phyloP scores from a whole-genome alignment of 2,888 invertebrate species.

The Piscicola geometra region DNA sequence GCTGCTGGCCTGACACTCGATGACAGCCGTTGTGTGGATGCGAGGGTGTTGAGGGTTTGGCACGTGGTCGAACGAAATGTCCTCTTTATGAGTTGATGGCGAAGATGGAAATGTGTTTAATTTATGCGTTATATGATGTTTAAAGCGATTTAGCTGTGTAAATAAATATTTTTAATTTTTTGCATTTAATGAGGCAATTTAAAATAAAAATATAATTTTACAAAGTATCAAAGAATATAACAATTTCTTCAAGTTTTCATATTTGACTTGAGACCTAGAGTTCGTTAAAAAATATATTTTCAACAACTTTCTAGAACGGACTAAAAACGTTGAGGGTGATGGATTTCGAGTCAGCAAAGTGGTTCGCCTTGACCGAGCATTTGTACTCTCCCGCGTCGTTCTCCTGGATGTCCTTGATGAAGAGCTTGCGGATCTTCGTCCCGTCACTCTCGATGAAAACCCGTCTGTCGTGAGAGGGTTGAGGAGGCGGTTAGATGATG shows the following conservation, averaged over 20 bases:
- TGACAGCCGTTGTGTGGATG: conserved; percentile 42
- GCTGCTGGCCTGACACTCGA: conserved; percentile 41
- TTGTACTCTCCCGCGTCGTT: conserved; percentile 25
- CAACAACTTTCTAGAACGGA: no score
- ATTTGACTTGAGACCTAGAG: no score
- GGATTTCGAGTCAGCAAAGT: conserved; percentile 15
- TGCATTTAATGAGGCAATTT: no score
- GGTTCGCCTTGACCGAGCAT: conserved; percentile 15
- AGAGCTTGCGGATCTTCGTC: conserved; percentile 20
- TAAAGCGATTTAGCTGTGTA: no score
- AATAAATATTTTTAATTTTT: no score
- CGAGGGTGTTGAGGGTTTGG: conserved; percentile 43
- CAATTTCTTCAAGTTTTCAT: no score
- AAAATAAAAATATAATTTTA: no score
- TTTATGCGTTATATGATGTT: no score
- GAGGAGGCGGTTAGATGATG: no score
- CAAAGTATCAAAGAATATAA: no score
- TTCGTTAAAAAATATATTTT: no score
- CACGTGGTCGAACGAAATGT: conserved; percentile 44
- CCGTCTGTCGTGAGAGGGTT: conserved; percentile 9
- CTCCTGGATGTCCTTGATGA: conserved; percentile 16
- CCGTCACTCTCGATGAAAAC: conserved; percentile 27
- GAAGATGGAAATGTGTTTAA: no score
- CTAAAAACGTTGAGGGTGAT: conserved; percentile 23
- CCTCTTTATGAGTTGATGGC: conserved; percentile 43